phyloP scores from a whole-genome alignment of 2,113 vertebrate species.

The Geothlypis trichas region DNA sequence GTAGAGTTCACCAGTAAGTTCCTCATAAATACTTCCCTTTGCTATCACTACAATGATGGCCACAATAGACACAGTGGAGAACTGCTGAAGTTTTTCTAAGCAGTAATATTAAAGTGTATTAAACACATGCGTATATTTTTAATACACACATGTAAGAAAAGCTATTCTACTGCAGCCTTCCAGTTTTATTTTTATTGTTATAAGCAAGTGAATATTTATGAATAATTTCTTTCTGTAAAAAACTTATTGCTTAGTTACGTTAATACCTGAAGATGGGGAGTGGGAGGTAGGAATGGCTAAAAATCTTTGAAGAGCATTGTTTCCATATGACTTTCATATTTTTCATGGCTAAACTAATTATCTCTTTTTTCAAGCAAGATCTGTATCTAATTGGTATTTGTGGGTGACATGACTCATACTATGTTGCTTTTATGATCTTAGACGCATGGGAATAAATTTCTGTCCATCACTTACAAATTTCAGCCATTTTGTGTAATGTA shows the following conservation, averaged over 20 bases:
- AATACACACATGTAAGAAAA: neutral
- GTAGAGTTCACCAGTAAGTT: neutral
- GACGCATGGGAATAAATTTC: neutral
- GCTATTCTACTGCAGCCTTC: neutral
- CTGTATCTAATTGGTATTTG: neutral
- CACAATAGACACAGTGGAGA: neutral
- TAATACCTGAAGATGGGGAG: neutral
- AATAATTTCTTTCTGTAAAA: neutral
- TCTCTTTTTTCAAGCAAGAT: neutral
- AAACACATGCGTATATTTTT: neutral
- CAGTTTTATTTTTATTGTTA: neutral
- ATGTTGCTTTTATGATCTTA: neutral
- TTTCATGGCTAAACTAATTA: neutral
- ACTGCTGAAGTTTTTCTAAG: neutral
- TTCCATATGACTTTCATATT: neutral
- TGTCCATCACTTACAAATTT: neutral
- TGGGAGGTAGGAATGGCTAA: neutral
- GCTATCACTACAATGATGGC: neutral
- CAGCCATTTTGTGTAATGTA: neutral
- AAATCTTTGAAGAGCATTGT: neutral
- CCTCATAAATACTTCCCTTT: neutral
- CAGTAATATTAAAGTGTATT: neutral
- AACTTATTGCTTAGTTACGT: neutral
- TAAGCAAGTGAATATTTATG: neutral
- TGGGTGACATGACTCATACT: neutral